A percentile compares a stretch with the other conserved stretches of the same genome.
phyloP scores from a whole-genome alignment of 1,140 invertebrate genomes.

The Rhopalosiphum padi region DNA sequence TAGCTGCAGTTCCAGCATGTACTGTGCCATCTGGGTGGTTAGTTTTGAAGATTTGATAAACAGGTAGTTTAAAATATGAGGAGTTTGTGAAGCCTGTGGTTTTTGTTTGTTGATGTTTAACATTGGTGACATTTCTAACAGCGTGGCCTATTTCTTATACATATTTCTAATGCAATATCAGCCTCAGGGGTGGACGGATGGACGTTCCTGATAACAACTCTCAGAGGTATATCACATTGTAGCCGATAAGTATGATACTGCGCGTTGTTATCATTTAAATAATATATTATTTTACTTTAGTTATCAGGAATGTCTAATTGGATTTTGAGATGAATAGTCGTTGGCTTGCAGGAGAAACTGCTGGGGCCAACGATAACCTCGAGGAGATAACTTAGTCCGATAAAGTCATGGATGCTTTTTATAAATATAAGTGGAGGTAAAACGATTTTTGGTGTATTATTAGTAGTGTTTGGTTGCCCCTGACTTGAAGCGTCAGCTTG shows the following conservation, averaged over 20 bases:
- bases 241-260: constrained; percentile 62
- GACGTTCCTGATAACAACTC: constrained; percentile 62
- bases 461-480: too few relatives aligned
- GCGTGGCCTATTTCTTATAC: constrained; percentile 36
- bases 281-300: neutral
- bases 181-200: constrained; percentile 60
- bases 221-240: constrained; percentile 62
- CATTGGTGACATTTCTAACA: neutral
- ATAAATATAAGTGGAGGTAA: neutral
- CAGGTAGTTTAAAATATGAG: too few relatives aligned
- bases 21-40: too few relatives aligned
- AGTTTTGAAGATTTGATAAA: too few relatives aligned
- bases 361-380: neutral
- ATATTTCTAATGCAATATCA: constrained; percentile 60
- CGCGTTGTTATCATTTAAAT: neutral
- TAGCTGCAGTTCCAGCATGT: too few relatives aligned
- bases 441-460: neutral
- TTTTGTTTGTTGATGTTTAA: too few relatives aligned
- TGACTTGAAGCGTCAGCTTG: too few relatives aligned
- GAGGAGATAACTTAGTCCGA: neutral
- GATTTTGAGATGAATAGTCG: neutral
- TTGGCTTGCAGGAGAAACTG: neutral
- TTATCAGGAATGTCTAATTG: neutral
- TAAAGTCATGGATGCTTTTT: neutral
- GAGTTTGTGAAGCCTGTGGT: too few relatives aligned